Conservation (phyloP, 2,888 invertebrate species). For the Ditula angustiorana region DNA sequence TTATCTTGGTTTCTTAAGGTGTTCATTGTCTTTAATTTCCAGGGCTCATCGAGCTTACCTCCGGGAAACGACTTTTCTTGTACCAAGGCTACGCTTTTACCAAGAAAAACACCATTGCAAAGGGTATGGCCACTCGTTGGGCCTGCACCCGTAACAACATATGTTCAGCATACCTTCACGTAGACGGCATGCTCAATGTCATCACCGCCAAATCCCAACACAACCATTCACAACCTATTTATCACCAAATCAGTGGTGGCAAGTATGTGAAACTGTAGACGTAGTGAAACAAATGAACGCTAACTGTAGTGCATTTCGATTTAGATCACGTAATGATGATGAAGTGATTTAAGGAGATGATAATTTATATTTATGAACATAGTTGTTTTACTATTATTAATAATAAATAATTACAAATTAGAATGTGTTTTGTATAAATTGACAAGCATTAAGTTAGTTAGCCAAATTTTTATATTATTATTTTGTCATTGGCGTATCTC, state of each 20-base stretch:
- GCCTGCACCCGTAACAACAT: conserved; percentile 45
- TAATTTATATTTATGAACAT: no score
- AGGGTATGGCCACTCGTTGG: conserved; percentile 45
- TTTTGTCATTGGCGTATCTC: no score
- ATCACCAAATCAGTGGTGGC: not conserved
- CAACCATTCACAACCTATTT: not conserved
- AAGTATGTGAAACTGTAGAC: conserved; percentile 17
- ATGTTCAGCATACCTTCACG: conserved; percentile 47
- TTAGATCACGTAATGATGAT: no score
- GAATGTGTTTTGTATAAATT: no score
- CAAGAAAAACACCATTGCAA: conserved; percentile 38
- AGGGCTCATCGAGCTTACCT: conserved; percentile 44
- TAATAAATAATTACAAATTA: no score
- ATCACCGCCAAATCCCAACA: conserved; percentile 12
- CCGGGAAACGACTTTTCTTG: conserved; percentile 42
- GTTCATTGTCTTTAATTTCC: conserved; percentile 14
- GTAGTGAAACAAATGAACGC: not conserved
- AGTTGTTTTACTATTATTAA: no score
- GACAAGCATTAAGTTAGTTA: no score
- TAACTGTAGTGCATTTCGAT: no score
- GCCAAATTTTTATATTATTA: no score
- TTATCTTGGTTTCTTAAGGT: not conserved
- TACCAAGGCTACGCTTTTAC: conserved; percentile 46
- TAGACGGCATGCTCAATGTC: conserved; percentile 44
- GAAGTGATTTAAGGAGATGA: no score